These are phyloP conservation scores for Armadillidium nasatum DNA, from an alignment of 1,140 invertebrate genomes.

Conservation along the genomic window DNA sequence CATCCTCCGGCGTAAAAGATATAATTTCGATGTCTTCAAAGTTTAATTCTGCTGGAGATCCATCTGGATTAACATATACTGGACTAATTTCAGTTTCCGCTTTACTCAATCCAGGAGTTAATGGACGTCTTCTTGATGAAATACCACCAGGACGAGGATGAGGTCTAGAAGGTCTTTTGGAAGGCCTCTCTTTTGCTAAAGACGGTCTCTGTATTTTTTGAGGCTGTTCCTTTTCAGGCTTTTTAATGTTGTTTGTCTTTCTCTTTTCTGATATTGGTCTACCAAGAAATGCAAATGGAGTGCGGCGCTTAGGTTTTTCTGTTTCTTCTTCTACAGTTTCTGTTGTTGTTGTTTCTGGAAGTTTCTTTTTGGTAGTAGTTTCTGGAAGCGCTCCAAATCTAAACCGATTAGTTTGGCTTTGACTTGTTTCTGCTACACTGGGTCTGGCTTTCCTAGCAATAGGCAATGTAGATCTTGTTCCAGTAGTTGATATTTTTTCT, in stretches of 20 bases:
- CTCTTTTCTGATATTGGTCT: constrained; percentile 7
- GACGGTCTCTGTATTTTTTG: background rate
- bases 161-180: background rate
- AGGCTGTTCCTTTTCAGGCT: background rate
- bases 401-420: background rate
- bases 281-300: constrained; percentile 18
- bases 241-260: background rate
- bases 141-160: background rate
- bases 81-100: constrained; percentile 27
- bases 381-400: background rate
- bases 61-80: constrained; percentile 29
- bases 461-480: constrained; percentile 21
- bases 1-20: constrained; percentile 22
- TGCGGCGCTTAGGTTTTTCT: constrained; percentile 28
- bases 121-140: constrained; percentile 36
- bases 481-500: constrained; percentile 16
- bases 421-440: background rate
- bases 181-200: background rate
- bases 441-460: constrained; percentile 5
- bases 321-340: too few species aligned
- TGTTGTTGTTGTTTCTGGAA: constrained; percentile 18
- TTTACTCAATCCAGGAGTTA: constrained; percentile 38
- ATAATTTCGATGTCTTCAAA: constrained; percentile 22
- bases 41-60: constrained; percentile 2
- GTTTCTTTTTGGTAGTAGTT: background rate